These are phyloP conservation scores for Coturnix japonica DNA, from an alignment of 2,113 vertebrate genomes.

Conservation along the genomic window DNA sequence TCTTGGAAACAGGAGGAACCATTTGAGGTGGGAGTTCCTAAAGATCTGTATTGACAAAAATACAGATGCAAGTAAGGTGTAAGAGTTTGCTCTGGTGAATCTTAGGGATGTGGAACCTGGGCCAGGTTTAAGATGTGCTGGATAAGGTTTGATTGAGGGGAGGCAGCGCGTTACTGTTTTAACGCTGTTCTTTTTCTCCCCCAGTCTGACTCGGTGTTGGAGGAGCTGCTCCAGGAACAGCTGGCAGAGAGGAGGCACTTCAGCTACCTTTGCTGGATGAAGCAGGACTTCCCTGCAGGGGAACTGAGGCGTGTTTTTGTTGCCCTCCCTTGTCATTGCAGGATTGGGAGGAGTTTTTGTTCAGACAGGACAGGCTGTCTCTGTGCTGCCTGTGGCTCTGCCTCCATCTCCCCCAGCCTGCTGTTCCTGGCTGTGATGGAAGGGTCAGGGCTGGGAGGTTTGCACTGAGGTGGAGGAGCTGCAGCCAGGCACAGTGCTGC, in stretches of 20 bases:
- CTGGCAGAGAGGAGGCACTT: not conserved
- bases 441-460: not conserved
- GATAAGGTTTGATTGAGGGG: not conserved
- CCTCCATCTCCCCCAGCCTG: not conserved
- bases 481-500: not conserved
- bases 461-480: not conserved
- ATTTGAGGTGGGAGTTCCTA: not conserved
- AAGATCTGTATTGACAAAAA: not conserved
- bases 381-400: not conserved
- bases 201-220: not conserved
- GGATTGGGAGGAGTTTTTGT: not conserved
- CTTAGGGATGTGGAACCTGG: not conserved
- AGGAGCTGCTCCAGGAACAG: not conserved
- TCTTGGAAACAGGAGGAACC: not conserved
- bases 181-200: not conserved
- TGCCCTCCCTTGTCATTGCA: too few species aligned
- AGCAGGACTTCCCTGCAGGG: not conserved
- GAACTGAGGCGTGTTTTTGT: not conserved
- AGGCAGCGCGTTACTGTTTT: not conserved
- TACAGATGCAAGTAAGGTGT: fast-evolving
- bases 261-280: not conserved
- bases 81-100: not conserved
- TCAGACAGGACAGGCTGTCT: not conserved
- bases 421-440: not conserved
- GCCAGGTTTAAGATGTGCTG: not conserved